Evolutionary conservation across 2,888 invertebrate species (phyloP).

Genomic region (Morpho helenor): DNA sequence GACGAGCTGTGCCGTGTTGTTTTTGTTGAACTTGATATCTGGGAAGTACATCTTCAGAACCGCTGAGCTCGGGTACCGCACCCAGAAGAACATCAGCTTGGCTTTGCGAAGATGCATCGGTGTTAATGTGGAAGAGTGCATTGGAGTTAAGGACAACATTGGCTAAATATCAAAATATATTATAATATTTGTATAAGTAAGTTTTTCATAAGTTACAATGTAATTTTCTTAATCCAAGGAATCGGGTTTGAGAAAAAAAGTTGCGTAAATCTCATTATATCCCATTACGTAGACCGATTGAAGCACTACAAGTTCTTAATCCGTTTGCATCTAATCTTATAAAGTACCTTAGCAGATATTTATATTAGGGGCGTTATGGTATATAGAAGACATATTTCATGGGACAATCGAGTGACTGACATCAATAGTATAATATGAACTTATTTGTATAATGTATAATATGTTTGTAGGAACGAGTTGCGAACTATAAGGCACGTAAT

Average conservation of each 20-base stretch:
- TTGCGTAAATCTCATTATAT: constrained; percentile 55
- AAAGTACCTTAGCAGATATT: constrained; percentile 63
- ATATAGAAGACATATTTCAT: too few relatives aligned
- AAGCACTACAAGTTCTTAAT: constrained; percentile 74
- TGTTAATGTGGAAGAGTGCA: constrained; percentile 97
- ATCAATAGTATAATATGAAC: too few relatives aligned
- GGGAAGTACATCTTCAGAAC: constrained; percentile 99
- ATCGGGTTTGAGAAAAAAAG: constrained; percentile 29
- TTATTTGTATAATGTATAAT: too few relatives aligned
- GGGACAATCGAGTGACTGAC: too few relatives aligned
- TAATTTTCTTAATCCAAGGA: constrained; percentile 19
- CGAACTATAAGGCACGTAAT: constrained; percentile 22
- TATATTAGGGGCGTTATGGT: constrained; percentile 12
- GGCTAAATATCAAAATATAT: constrained; percentile 5
- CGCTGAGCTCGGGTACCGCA: constrained; percentile 98
- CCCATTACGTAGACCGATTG: constrained; percentile 54
- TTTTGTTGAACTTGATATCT: constrained; percentile 99
- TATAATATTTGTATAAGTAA: background rate
- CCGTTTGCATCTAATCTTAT: constrained; percentile 77
- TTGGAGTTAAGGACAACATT: constrained; percentile 86
- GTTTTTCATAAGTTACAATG: background rate
- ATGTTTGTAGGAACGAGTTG: constrained; percentile 21
- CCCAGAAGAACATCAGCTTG: constrained; percentile 99
- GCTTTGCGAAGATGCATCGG: constrained; percentile 99
- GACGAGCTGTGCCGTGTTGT: constrained; percentile 99